phyloP scores from a whole-genome alignment of 2,113 vertebrate genomes.

The Muntiacus reevesi region DNA sequence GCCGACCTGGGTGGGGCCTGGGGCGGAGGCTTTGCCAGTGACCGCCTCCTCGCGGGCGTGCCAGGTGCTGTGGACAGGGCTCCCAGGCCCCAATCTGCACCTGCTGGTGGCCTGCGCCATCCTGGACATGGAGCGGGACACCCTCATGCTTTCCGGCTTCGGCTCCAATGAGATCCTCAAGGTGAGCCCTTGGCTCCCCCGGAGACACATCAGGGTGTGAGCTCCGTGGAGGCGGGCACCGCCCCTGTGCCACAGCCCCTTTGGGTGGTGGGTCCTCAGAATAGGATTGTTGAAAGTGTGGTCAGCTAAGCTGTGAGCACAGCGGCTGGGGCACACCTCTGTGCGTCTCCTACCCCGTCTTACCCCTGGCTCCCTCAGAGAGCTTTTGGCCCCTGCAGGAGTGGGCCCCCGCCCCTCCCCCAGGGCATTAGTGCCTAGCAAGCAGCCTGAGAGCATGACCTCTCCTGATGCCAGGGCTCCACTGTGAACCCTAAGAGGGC shows the following conservation, averaged over 20 bases:
- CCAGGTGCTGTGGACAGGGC: constrained; percentile 90
- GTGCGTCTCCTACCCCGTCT: too few relatives aligned
- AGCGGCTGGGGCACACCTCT: rapidly evolving
- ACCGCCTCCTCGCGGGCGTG: not conserved
- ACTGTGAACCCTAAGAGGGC: not conserved
- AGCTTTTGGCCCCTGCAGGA: not conserved
- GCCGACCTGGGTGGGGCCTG: not conserved
- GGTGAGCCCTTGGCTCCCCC: constrained; percentile 69
- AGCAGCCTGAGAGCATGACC: not conserved
- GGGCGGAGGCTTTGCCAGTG: not conserved
- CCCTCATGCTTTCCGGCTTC: constrained; percentile 90
- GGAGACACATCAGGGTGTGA: not conserved
- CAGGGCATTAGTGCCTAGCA: not conserved
- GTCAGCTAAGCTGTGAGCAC: not conserved
- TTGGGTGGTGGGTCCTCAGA: not conserved
- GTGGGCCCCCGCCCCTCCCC: not conserved
- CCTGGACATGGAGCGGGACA: constrained; percentile 88
- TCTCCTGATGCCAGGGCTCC: not conserved
- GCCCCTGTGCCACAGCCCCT: not conserved
- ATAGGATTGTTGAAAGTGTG: not conserved
- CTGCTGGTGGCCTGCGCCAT: constrained; percentile 91
- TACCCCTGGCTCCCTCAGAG: too few relatives aligned
- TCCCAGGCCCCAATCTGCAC: constrained; percentile 91
- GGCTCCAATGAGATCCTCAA: constrained; percentile 96
- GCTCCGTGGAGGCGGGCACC: not conserved